These are phyloP conservation scores for Chalcosyrphus nemorum DNA, from an alignment of 2,888 invertebrate species.

Conservation along the genomic window DNA sequence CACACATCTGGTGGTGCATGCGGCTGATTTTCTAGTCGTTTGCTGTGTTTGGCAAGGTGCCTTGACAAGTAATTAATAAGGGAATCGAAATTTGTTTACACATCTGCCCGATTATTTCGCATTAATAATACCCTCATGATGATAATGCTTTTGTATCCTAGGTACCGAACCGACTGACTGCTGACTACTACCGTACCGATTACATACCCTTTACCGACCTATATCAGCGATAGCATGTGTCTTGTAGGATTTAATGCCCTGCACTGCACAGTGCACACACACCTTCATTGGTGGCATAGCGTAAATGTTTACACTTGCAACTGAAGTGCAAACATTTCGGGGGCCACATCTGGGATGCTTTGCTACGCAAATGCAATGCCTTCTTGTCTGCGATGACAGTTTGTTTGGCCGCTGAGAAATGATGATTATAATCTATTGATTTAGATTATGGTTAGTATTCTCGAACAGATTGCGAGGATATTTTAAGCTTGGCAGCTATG, in stretches of 20 bases:
- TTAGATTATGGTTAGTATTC: background rate
- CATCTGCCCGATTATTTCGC: conserved; percentile 76
- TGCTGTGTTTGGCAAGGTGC: conserved; percentile 75
- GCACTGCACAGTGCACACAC: too few relatives aligned
- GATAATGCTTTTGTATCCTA: conserved; percentile 47
- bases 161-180: background rate
- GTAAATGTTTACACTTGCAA: conserved; percentile 64
- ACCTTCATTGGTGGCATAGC: conserved; percentile 52
- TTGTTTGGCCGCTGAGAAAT: conserved; percentile 39
- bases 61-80: conserved; percentile 77
- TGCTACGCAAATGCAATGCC: conserved; percentile 37
- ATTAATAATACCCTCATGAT: conserved; percentile 75
- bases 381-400: conserved; percentile 21
- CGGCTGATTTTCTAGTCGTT: conserved; percentile 71
- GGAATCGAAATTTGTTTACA: conserved; percentile 76
- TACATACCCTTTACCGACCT: conserved; percentile 3
- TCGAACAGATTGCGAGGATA: background rate
- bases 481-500: background rate
- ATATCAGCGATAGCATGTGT: conserved; percentile 1
- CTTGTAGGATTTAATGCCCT: conserved; percentile 45
- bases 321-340: conserved; percentile 57
- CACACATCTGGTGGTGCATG: conserved; percentile 73
- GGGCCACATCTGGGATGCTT: conserved; percentile 58
- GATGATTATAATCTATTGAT: conserved; percentile 35
- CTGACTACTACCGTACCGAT: background rate